A percentile compares a stretch with the other conserved stretches of the same genome.
These are phyloP conservation scores for Ctenopoma kingsleyae DNA, from an alignment of 2,797 vertebrate genomes.

Conservation along the genomic window DNA sequence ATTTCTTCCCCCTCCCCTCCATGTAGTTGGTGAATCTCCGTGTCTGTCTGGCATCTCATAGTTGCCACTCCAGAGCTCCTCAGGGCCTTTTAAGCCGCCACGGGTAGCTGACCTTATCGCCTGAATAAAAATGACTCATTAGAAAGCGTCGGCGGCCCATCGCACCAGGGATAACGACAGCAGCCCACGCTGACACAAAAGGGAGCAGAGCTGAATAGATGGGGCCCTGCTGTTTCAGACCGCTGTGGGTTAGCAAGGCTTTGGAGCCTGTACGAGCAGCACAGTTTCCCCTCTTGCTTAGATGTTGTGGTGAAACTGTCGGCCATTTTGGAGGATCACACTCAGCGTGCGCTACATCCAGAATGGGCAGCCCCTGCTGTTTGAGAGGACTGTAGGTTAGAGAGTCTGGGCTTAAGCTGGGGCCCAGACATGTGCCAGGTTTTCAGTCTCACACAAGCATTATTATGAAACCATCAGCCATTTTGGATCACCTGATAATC, in stretches of 20 bases:
- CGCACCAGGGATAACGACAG: constrained; percentile 73
- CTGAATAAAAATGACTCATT: constrained; percentile 83
- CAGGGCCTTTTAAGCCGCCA: constrained; percentile 79
- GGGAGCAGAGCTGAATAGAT: constrained; percentile 70
- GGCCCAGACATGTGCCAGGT: constrained; percentile 60
- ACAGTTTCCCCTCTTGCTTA: constrained; percentile 62
- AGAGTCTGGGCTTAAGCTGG: constrained; percentile 53
- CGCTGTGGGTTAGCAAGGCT: constrained; percentile 66
- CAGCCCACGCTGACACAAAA: constrained; percentile 72
- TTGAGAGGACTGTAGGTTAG: constrained; percentile 71
- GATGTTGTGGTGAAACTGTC: constrained; percentile 73
- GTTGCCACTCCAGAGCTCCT: constrained; percentile 76
- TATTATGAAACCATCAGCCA: constrained; percentile 49
- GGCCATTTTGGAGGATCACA: constrained; percentile 79
- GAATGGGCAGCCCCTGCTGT: constrained; percentile 74
- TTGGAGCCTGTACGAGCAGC: constrained; percentile 57
- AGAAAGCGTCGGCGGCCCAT: constrained; percentile 67
- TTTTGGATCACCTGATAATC: constrained; percentile 40
- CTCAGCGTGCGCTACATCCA: constrained; percentile 75
- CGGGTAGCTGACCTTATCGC: constrained; percentile 82
- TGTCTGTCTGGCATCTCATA: constrained; percentile 63
- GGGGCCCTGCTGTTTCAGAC: constrained; percentile 75
- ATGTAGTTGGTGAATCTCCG: constrained; percentile 28
- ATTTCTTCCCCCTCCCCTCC: constrained; percentile 46
- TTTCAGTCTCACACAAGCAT: constrained; percentile 25